phyloP scores from a whole-genome alignment of 2,113 vertebrate species.

The Cyphomyrus plagiostoma region DNA sequence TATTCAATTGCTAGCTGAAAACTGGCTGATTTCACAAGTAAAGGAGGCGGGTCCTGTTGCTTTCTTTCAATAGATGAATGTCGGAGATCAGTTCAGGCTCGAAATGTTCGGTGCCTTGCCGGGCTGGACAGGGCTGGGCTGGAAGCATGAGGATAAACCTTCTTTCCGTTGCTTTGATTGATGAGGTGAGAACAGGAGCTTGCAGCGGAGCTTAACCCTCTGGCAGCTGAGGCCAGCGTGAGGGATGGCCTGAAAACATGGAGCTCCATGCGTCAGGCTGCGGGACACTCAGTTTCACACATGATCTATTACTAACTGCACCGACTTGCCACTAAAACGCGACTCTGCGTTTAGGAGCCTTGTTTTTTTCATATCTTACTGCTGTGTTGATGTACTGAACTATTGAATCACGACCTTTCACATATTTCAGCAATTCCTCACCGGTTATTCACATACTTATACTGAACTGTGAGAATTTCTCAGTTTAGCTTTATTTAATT shows the following conservation, averaged over 20 bases:
- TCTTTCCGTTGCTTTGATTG: background rate
- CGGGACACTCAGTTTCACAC: background rate
- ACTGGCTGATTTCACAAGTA: background rate
- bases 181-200: constrained; percentile 5
- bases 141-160: background rate
- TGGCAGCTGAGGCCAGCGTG: background rate
- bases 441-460: background rate
- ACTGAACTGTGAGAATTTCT: constrained; percentile 1
- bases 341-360: background rate
- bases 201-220: background rate
- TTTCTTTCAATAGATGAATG: background rate
- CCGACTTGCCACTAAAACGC: background rate
- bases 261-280: background rate
- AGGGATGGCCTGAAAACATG: background rate
- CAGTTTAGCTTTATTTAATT: background rate
- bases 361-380: background rate
- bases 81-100: background rate
- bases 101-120: background rate
- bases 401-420: background rate
- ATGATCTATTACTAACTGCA: background rate
- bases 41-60: background rate
- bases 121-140: background rate
- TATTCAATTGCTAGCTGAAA: background rate
- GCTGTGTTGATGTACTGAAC: background rate
- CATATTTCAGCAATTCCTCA: background rate